phyloP scores from a whole-genome alignment of 2,888 invertebrate genomes.

The Sminthurinus aureus region DNA sequence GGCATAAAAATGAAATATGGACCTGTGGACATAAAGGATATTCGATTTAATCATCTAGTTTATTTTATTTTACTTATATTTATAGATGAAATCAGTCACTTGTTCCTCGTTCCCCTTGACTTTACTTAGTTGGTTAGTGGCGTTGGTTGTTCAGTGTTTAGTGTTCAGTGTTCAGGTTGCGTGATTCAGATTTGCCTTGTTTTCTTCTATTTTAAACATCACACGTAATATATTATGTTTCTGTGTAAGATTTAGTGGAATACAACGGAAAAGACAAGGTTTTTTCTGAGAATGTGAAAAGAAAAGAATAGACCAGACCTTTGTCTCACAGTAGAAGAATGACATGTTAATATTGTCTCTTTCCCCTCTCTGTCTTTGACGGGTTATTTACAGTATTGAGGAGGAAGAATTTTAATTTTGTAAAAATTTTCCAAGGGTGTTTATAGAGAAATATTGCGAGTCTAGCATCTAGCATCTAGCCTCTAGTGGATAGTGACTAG shows the following conservation, averaged over 20 bases:
- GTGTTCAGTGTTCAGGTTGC: too few species aligned
- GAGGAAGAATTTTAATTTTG: slow-evolving; percentile 30
- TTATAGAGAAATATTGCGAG: too few species aligned
- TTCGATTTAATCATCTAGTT: background rate
- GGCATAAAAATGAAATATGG: too few species aligned
- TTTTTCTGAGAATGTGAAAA: background rate
- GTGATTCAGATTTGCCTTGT: too few species aligned
- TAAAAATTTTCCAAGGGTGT: slow-evolving; percentile 12
- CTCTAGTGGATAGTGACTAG: too few species aligned
- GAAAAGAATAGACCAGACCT: background rate
- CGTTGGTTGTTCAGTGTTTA: background rate
- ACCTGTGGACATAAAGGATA: background rate
- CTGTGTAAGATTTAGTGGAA: background rate
- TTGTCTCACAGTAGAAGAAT: background rate
- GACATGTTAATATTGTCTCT: background rate
- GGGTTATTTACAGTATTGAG: background rate
- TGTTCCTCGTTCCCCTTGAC: background rate
- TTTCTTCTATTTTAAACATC: background rate
- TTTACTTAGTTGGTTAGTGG: background rate
- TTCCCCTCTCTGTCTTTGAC: slow-evolving; percentile 1
- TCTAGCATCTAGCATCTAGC: too few species aligned
- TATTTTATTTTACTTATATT: background rate
- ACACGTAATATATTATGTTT: background rate
- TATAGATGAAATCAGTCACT: background rate
- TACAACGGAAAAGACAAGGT: background rate